A percentile compares a stretch with the other conserved stretches of the same genome.
Evolutionary conservation across 2,888 invertebrate genomes (phyloP).

Genomic region (Hydriomena furcata): DNA sequence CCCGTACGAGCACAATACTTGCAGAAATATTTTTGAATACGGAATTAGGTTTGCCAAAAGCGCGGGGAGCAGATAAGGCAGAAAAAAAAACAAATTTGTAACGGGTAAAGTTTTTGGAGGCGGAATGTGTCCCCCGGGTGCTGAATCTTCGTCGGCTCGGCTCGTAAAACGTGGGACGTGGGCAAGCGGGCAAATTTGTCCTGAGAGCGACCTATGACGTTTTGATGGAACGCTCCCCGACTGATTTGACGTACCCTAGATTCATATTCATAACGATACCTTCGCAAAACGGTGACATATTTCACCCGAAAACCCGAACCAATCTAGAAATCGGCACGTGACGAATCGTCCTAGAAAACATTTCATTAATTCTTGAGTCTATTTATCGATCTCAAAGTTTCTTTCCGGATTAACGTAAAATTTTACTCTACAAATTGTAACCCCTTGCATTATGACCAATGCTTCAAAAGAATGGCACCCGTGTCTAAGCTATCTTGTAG

Average conservation of each 20-base stretch:
- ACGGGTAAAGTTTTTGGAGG: conserved; percentile 84
- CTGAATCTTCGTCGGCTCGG: conserved; percentile 82
- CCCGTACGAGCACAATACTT: conserved; percentile 81
- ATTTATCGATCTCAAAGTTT: conserved; percentile 4
- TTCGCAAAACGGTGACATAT: conserved; percentile 61
- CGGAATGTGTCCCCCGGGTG: conserved; percentile 82
- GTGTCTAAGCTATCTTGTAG: conserved; percentile 83
- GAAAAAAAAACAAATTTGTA: conserved; percentile 83
- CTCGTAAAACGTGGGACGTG: conserved; percentile 83
- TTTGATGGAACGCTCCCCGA: conserved; percentile 80
- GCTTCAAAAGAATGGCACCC: conserved; percentile 82
- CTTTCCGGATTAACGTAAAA: conserved; percentile 9
- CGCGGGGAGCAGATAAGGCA: conserved; percentile 82
- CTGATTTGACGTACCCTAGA: conserved; percentile 77
- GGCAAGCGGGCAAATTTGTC: conserved; percentile 82
- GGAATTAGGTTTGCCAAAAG: conserved; percentile 83
- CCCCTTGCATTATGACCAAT: conserved; percentile 72
- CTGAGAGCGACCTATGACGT: conserved; percentile 82
- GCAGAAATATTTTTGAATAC: conserved; percentile 84
- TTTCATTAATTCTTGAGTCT: conserved; percentile 46
- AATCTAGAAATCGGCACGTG: conserved; percentile 51
- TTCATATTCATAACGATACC: conserved; percentile 81
- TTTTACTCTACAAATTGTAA: conserved; percentile 50
- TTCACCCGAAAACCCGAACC: conserved; percentile 56
- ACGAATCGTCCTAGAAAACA: conserved; percentile 46